Base-by-base conservation (phyloP, 2,888 invertebrate species). In the Parasteatoda lunata region DNA sequence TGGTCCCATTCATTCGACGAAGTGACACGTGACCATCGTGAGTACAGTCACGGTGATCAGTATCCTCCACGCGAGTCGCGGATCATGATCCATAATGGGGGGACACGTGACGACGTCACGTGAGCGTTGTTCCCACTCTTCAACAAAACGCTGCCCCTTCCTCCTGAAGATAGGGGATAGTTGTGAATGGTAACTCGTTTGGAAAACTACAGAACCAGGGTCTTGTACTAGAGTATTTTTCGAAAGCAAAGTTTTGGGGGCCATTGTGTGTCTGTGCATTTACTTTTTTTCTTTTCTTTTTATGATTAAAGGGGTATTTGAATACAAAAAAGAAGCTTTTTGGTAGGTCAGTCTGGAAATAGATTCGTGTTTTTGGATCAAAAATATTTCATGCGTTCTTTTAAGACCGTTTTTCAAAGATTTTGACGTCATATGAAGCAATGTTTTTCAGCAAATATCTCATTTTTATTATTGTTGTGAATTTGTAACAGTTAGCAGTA, bases 111-210 rank as follows among this genome's bases (percentile, higher is more conserved):
- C 76, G 5, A 8, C 54, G 65, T 76, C 82, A 82, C 82, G 82
- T 68, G 76, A 82, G n/a, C 54, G 48, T 30, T 69, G 59, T 49
- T 70, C 82, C 76, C 82, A 78, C 68, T 45, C 78, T 51, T 52
- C 52, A 30, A 68, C 77, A 66, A 51, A 66, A 68, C 49, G 66
- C 66, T 8, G 13, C 48, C 52, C 45, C 68, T 4, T 68, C 66
- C 65, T 59, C n/a, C 79, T 48, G 45, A 4, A 54, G 11, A 52
- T 52, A 47, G 54, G 66, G 59, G 54, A 15, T 47, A 47, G 82
- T 82, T 82, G 76, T 82, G 82, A 82, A 82, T 82, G 69, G 70
- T 64, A 69, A 82, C 75, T 82, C 69, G 69, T 59, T 48, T n/a
- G 54, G 73, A 82, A 69, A 59, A 54, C 68, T 45, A 70, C 70